A percentile compares a stretch with the other conserved stretches of the same genome.
These are phyloP conservation scores for Tethya wilhelma DNA, from an alignment of 37 sponge, comb jelly and placozoan species.

Conservation along the genomic window DNA sequence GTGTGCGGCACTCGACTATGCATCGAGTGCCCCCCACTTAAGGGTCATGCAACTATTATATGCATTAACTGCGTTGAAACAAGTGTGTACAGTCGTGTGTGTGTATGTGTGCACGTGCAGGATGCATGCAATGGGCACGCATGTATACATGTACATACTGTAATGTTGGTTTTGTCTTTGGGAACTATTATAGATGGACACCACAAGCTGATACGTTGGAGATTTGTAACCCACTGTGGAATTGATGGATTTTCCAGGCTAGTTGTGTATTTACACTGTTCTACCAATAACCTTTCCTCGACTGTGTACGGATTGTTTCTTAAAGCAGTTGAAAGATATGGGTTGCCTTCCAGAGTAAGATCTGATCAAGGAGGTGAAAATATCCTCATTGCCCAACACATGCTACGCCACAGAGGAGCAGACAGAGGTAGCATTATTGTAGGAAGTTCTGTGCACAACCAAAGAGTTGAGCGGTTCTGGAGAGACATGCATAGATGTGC, in stretches of 20 bases:
- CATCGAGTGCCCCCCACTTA: too few relatives aligned
- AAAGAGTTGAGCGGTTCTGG: conserved; percentile 46
- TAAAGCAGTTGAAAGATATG: neutral
- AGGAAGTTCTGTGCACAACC: conserved; percentile 36
- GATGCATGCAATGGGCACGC: too few relatives aligned
- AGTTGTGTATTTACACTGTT: conserved; percentile 15
- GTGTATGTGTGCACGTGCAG: too few relatives aligned
- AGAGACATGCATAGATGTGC: conserved; percentile 39
- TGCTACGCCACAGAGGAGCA: conserved; percentile 35
- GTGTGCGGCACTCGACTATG: too few relatives aligned
- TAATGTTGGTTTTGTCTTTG: neutral
- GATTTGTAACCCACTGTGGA: conserved; percentile 62
- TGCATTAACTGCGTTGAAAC: too few relatives aligned
- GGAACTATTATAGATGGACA: conserved; percentile 36
- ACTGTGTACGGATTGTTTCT: too few relatives aligned
- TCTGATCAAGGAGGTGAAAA: conserved; percentile 53
- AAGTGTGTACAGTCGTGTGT: too few relatives aligned
- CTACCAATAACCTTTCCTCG: conserved; percentile 26
- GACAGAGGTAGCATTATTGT: conserved; percentile 31
- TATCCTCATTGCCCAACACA: conserved; percentile 33
- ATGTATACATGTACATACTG: too few relatives aligned
- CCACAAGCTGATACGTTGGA: conserved; percentile 65
- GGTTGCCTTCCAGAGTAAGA: neutral
- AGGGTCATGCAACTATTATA: too few relatives aligned
- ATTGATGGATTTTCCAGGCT: conserved; percentile 25